Evolutionary conservation across 2,888 invertebrate genomes (phyloP).

Genomic region (Acleris literana): DNA sequence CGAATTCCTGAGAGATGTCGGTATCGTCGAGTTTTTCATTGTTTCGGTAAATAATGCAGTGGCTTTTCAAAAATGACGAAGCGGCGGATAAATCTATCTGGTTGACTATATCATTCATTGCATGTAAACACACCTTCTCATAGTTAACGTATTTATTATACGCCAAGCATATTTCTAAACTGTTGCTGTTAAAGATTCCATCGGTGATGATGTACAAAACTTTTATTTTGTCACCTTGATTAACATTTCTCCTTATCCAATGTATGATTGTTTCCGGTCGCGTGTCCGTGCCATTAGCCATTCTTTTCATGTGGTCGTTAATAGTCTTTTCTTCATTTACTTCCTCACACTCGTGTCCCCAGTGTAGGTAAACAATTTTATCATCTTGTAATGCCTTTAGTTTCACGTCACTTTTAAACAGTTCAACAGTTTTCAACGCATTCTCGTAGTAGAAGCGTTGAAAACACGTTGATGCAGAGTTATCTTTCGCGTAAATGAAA

Average conservation of each 20-base stretch:
- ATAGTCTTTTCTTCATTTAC: constrained; percentile 43
- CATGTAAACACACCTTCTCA: too few species aligned
- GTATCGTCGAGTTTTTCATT: too few species aligned
- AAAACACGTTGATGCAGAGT: constrained; percentile 37
- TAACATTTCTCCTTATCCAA: constrained; percentile 36
- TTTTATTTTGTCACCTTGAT: constrained; percentile 25
- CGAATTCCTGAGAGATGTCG: too few species aligned
- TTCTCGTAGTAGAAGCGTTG: constrained; percentile 42
- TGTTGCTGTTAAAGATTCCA: constrained; percentile 40
- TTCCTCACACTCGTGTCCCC: constrained; percentile 38
- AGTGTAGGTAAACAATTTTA: constrained; percentile 34
- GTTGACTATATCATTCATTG: constrained; percentile 22
- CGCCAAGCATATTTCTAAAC: constrained; percentile 39
- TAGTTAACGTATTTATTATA: constrained; percentile 39
- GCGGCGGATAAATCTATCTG: constrained; percentile 47
- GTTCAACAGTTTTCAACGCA: constrained; percentile 43
- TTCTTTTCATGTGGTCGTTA: constrained; percentile 26
- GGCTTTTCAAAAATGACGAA: constrained; percentile 27
- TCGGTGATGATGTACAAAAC: constrained; percentile 45
- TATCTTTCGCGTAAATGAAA: constrained; percentile 26
- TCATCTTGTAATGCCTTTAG: constrained; percentile 41
- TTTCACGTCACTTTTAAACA: constrained; percentile 45
- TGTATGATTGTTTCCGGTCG: constrained; percentile 40
- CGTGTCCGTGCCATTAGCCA: constrained; percentile 30
- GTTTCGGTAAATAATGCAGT: too few species aligned